A percentile compares a stretch with the other conserved stretches of the same genome.
These are phyloP conservation scores for Excalfactoria chinensis DNA, from an alignment of 2,113 vertebrate species.

Conservation along the genomic window DNA sequence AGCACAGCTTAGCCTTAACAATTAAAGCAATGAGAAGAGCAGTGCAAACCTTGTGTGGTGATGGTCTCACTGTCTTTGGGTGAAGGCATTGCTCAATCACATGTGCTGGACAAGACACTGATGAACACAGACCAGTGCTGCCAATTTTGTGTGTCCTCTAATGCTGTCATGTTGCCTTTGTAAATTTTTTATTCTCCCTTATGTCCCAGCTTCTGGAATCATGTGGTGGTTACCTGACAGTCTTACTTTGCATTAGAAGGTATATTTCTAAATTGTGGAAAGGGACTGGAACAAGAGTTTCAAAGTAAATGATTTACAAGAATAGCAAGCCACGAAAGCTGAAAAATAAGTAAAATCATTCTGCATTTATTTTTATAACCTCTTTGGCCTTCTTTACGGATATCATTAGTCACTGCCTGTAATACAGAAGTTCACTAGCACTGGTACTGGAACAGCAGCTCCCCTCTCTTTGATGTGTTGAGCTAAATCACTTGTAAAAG, in stretches of 20 bases:
- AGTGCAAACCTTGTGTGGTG: neutral
- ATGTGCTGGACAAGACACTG: neutral
- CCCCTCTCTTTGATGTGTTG: neutral
- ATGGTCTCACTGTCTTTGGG: neutral
- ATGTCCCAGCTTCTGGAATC: neutral
- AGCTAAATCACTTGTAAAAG: neutral
- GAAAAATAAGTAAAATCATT: neutral
- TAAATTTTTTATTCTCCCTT: neutral
- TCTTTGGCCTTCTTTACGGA: neutral
- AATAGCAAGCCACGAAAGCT: neutral
- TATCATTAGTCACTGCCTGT: neutral
- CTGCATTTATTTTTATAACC: neutral
- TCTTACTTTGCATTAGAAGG: neutral
- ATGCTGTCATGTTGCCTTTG: neutral
- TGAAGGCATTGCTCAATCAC: neutral
- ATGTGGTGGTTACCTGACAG: neutral
- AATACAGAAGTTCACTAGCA: neutral
- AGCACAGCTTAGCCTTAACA: neutral
- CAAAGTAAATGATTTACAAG: neutral
- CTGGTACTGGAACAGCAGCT: neutral
- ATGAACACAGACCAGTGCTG: neutral
- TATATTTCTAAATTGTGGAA: neutral
- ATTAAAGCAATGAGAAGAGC: slow-evolving; percentile 7
- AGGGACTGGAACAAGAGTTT: slow-evolving; percentile 2
- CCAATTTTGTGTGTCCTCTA: neutral